These are phyloP conservation scores for Pachyseris speciosa DNA, from an alignment of 64 coral and sea anemone genomes.

Conservation along the genomic window DNA sequence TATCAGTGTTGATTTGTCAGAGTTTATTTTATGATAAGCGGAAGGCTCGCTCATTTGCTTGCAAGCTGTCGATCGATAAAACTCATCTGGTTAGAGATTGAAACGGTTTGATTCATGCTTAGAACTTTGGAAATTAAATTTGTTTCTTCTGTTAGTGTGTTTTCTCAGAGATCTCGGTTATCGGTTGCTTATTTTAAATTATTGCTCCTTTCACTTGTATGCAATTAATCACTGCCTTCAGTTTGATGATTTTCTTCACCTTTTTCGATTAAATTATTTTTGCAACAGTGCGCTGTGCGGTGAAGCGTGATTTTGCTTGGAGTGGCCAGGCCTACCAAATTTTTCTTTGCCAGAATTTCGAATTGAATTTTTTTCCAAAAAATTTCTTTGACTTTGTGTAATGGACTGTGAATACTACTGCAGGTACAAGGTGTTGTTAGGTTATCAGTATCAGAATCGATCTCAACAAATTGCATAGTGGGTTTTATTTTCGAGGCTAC, in stretches of 20 bases:
- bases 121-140: background rate
- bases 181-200: background rate
- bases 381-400: no score
- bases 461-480: no score
- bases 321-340: no score
- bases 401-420: no score
- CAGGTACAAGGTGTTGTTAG: no score
- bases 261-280: background rate
- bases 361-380: no score
- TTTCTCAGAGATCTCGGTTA: background rate
- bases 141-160: background rate
- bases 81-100: background rate
- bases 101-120: background rate
- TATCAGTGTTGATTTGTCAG: background rate
- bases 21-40: slow-evolving; percentile 19
- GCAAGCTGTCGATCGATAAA: background rate
- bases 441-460: no score
- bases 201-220: background rate
- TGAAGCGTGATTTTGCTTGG: no score
- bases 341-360: no score
- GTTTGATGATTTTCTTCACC: background rate
- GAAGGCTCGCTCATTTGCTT: slow-evolving; percentile 3
- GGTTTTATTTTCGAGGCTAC: no score
- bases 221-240: background rate
- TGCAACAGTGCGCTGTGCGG: background rate